A percentile compares a stretch with the other conserved stretches of the same genome.
phyloP scores from a whole-genome alignment of 2,113 vertebrate species.

The Gobio gobio region DNA sequence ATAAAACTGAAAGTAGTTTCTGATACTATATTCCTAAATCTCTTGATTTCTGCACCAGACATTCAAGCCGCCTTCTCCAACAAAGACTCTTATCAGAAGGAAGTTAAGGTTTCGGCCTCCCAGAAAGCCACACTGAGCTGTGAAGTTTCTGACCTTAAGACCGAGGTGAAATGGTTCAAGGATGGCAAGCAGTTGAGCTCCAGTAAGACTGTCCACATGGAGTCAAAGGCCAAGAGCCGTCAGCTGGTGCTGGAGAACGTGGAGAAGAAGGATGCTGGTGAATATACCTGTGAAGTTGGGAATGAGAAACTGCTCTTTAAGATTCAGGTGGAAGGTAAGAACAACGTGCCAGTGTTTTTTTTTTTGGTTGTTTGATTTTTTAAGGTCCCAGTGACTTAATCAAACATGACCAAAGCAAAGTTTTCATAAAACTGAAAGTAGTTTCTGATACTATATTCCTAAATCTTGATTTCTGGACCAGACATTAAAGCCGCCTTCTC shows the following conservation, averaged over 20 bases:
- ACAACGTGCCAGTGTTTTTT: background rate
- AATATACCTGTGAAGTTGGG: constrained; percentile 78
- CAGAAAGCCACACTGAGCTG: too few relatives aligned
- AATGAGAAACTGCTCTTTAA: constrained; percentile 76
- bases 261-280: constrained; percentile 80
- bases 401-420: background rate
- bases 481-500: constrained; percentile 67
- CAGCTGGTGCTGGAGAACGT: constrained; percentile 76
- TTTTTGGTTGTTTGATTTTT: background rate
- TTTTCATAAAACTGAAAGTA: background rate
- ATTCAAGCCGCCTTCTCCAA: too few relatives aligned
- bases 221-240: constrained; percentile 71
- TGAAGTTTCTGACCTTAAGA: constrained; percentile 44
- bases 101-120: too few relatives aligned
- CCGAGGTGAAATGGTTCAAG: constrained; percentile 84
- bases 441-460: background rate
- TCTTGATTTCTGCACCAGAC: background rate
- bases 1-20: constrained; percentile 10
- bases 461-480: constrained; percentile 10
- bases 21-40: background rate
- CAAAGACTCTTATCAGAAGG: too few relatives aligned
- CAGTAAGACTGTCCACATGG: constrained; percentile 72
- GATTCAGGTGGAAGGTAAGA: constrained; percentile 64
- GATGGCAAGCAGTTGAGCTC: constrained; percentile 76
- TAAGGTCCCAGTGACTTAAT: background rate